These are phyloP conservation scores for Mellivora capensis DNA, from an alignment of 2,113 vertebrate genomes.

Conservation along the genomic window DNA sequence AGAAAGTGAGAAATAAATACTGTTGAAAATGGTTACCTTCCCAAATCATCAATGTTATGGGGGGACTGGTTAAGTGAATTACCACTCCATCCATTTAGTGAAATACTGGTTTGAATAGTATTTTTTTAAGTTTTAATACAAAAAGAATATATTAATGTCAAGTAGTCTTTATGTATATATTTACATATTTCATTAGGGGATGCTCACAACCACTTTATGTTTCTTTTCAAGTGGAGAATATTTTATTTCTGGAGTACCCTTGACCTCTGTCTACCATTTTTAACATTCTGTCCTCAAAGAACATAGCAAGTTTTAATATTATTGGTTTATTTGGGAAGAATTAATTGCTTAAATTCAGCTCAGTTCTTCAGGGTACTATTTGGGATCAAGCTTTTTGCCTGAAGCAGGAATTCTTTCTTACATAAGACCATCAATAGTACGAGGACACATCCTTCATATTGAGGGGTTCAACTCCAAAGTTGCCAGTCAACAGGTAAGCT, in stretches of 20 bases:
- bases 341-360: not conserved
- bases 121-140: not conserved
- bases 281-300: not conserved
- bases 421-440: not conserved
- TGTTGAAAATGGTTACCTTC: not conserved
- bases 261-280: not conserved
- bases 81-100: not conserved
- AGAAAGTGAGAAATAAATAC: not conserved
- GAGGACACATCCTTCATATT: accelerated
- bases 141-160: not conserved
- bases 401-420: not conserved
- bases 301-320: not conserved
- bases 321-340: not conserved
- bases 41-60: not conserved
- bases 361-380: not conserved
- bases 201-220: not conserved
- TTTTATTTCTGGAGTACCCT: not conserved
- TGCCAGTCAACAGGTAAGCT: not conserved
- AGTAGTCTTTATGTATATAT: not conserved
- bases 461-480: not conserved
- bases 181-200: not conserved
- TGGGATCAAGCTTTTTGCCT: not conserved
- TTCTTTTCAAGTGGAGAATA: not conserved
- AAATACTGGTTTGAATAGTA: not conserved
- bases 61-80: not conserved